Percentiles rank a stretch among this genome's conserved stretches.
phyloP scores from a whole-genome alignment of 1,140 invertebrate genomes.

The Hetaerina americana region DNA sequence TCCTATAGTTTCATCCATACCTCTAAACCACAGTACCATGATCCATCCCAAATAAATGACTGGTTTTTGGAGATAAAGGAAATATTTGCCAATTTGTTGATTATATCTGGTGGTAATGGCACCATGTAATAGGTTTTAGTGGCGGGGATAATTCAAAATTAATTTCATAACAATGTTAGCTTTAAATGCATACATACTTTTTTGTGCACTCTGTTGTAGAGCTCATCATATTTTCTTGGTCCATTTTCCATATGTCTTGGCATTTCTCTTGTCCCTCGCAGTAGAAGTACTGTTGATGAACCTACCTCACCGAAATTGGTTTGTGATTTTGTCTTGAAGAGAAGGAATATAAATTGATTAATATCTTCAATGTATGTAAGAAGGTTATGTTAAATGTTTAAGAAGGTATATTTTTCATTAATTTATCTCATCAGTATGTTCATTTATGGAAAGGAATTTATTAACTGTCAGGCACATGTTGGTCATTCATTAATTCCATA shows the following conservation, averaged over 20 bases:
- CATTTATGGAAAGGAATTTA: background rate
- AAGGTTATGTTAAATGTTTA: background rate
- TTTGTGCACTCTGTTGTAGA: background rate
- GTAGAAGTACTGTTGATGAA: background rate
- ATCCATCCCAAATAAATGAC: no score
- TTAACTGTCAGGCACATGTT: no score
- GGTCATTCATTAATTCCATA: no score
- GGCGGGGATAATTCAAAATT: no score
- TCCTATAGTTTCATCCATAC: no score
- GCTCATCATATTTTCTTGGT: background rate
- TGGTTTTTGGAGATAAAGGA: no score
- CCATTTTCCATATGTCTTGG: background rate
- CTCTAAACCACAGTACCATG: no score
- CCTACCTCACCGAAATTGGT: background rate
- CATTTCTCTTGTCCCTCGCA: background rate
- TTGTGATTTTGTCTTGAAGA: background rate
- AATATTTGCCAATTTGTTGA: no score
- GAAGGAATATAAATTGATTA: background rate
- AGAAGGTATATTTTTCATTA: background rate
- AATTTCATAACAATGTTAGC: no score
- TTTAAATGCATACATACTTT: no score
- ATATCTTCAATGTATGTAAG: background rate
- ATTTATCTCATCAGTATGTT: background rate
- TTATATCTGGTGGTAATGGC: no score
- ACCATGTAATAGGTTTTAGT: no score